These are phyloP conservation scores for Malacosoma neustria DNA, from an alignment of 2,888 invertebrate genomes.

Conservation along the genomic window DNA sequence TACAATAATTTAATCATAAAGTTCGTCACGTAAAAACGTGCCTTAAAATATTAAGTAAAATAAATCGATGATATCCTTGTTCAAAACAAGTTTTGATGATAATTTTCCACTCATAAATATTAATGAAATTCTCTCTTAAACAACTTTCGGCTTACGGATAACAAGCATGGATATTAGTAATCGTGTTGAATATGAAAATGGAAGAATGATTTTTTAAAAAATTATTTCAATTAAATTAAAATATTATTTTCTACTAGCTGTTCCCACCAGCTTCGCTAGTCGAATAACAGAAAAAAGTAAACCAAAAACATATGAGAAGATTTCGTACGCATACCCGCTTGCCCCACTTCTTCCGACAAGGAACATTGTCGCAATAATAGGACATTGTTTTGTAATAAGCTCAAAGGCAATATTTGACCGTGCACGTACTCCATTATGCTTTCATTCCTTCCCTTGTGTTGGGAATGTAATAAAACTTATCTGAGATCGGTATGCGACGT, in stretches of 20 bases:
- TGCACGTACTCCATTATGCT: conserved; percentile 39
- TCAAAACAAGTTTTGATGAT: conserved; percentile 62
- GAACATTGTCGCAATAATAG: conserved; percentile 49
- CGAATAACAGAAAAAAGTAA: too few relatives aligned
- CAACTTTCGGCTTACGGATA: conserved; percentile 34
- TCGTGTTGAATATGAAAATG: too few relatives aligned
- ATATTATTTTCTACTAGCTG: conserved; percentile 18
- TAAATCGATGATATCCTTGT: conserved; percentile 14
- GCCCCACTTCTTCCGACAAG: too few relatives aligned
- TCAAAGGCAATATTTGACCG: conserved; percentile 43
- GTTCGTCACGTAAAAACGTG: too few relatives aligned
- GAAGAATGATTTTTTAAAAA: too few relatives aligned
- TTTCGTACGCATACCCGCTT: too few relatives aligned
- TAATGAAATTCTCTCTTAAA: conserved; percentile 50
- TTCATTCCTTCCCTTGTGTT: conserved; percentile 37
- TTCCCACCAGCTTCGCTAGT: too few relatives aligned
- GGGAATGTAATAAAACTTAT: conserved; percentile 58
- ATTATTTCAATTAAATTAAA: too few relatives aligned
- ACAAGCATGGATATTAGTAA: conserved; percentile 25
- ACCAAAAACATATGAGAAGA: too few relatives aligned
- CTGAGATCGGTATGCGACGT: conserved; percentile 37
- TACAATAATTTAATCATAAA: too few relatives aligned
- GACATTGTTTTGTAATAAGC: conserved; percentile 46
- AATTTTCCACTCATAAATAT: conserved; percentile 66
- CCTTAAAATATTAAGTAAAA: not conserved